phyloP scores from a whole-genome alignment of 2,797 vertebrate genomes.

The Gadopsis bispinosus region DNA sequence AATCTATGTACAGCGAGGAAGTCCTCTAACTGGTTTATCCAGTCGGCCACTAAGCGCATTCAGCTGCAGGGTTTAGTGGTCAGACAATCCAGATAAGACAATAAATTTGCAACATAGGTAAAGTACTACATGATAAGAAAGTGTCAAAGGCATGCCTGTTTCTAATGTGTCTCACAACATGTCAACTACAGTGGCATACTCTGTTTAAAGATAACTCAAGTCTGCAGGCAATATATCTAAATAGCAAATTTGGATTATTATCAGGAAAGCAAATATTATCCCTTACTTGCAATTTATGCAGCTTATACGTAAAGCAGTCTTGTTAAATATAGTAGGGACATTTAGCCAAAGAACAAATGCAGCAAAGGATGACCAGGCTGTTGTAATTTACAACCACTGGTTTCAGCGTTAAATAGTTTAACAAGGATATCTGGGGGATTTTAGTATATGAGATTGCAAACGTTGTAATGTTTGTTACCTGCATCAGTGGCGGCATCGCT shows the following conservation, averaged over 20 bases:
- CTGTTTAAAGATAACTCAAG: background rate
- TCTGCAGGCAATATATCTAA: background rate
- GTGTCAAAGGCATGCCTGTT: background rate
- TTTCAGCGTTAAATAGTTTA: background rate
- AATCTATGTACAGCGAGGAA: background rate
- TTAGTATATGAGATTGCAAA: background rate
- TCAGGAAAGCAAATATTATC: background rate
- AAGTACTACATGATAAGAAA: background rate
- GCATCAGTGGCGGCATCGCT: slow-evolving; percentile 79
- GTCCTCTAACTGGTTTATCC: slow-evolving; percentile 55
- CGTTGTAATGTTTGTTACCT: slow-evolving; percentile 64
- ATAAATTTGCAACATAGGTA: background rate
- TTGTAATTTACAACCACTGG: background rate
- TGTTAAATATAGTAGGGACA: background rate
- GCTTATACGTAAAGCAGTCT: background rate
- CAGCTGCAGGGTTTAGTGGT: background rate
- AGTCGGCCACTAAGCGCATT: slow-evolving; percentile 15
- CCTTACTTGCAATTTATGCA: background rate
- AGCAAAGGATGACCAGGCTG: background rate
- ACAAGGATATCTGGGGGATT: background rate
- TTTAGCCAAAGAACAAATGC: background rate
- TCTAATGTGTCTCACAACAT: background rate
- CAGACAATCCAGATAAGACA: background rate
- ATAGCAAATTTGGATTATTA: background rate
- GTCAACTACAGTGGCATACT: background rate